Conservation (phyloP, 2,113 vertebrate species). For the Grantiella picta region DNA sequence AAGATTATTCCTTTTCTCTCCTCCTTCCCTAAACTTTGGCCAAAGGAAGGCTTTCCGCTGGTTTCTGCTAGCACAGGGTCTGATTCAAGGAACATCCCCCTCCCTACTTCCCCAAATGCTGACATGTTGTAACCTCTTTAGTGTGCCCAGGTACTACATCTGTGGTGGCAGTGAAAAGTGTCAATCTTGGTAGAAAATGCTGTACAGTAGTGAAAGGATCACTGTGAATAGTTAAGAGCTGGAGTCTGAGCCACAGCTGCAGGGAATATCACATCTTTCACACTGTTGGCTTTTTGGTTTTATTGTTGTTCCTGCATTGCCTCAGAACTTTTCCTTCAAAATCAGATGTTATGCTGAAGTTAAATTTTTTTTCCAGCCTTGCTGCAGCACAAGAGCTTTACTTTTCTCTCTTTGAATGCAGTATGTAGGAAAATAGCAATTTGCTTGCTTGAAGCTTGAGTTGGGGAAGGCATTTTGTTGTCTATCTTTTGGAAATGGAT, state of each 20-base stretch:
- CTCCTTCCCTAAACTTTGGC: background rate
- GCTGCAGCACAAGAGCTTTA: background rate
- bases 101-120: background rate
- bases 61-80: background rate
- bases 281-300: background rate
- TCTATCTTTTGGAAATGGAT: background rate
- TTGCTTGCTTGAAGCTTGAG: background rate
- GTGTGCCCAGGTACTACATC: background rate
- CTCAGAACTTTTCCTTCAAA: background rate
- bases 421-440: background rate
- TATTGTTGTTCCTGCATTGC: background rate
- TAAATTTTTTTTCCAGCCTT: background rate
- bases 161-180: background rate
- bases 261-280: background rate
- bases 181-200: background rate
- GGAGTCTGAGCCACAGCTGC: background rate
- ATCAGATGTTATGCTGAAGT: background rate
- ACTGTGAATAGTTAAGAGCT: background rate
- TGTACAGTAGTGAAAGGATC: background rate
- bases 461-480: background rate
- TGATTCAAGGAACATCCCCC: background rate
- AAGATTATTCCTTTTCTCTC: background rate
- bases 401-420: background rate
- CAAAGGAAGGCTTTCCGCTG: background rate
- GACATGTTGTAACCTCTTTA: background rate